Evolutionary conservation across 1,140 invertebrate genomes (phyloP), one percentile per base, ranked within the genome.

Genomic region (Neodiprion fabricii): DNA sequence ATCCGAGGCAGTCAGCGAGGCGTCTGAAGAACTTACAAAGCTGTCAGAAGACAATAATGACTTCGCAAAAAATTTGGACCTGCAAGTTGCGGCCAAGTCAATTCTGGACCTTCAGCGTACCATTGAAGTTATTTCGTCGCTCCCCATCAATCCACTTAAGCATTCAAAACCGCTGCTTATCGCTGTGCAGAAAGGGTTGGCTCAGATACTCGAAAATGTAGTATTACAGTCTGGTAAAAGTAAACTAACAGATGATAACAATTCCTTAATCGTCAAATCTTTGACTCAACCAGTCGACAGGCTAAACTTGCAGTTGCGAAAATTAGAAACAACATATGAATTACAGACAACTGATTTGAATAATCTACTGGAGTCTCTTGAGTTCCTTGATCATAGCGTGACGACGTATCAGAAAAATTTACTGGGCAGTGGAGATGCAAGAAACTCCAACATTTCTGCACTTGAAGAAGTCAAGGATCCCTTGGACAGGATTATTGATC

Each of bases 21-120:
- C 48, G 70, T 40, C 71, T 50, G 73, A 78, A 11, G 74, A 72
- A 71, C 66, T 75, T 40, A 61, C 21, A 48, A 75, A 40, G 9
- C 28, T 48, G 67, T 66, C 67, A 23, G 53, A 69, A 11, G 71
- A 70, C 47, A 66, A 74, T 9, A 9, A 9, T 21, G 70, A 70
- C 9, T 12, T 61, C 7, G 71, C 67, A 14, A 69, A 69, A 69
- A 69, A 69, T 21, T 7, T 14, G 40, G 67, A 69, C 12, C 40
- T 69, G 11, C 67, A 69, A 69, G 67, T 69, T 7, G 67, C 67
- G 11, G 67, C 67, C 3, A 69, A 69, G 23, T 69, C 67, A 7
- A 69, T 69, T 69, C 40, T 69, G 67, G 67, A 69, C 11, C 40
- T 69, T 14, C 67, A 69, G 21, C 17, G 67, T 23, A 69, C 67